A percentile compares a stretch with the other conserved stretches of the same genome.
phyloP scores from a whole-genome alignment of 2,888 invertebrate species.

The Lottia scabra region DNA sequence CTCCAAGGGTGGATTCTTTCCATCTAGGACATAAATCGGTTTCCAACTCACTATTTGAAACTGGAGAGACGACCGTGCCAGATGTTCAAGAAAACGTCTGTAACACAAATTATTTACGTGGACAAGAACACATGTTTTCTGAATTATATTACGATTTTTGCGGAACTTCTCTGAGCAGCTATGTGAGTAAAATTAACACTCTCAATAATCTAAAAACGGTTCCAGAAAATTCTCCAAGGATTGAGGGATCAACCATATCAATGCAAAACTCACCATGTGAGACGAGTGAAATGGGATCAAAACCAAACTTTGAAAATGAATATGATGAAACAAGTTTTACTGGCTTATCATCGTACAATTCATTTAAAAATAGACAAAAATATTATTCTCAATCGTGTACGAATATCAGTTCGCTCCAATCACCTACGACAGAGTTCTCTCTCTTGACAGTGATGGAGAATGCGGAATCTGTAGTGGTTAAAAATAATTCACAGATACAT shows the following conservation, averaged over 20 bases:
- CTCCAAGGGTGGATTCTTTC: too few relatives aligned
- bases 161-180: background rate
- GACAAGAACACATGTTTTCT: background rate
- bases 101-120: background rate
- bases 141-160: background rate
- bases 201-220: background rate
- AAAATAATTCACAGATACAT: slow-evolving; percentile 33
- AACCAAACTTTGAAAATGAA: background rate
- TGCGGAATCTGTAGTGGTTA: slow-evolving; percentile 30
- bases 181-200: background rate
- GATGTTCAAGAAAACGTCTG: background rate
- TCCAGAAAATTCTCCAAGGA: background rate
- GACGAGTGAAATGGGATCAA: background rate
- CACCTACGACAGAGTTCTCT: slow-evolving; percentile 70
- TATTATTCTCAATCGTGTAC: background rate
- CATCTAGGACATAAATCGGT: too few relatives aligned
- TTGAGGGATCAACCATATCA: background rate
- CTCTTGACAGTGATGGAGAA: slow-evolving; percentile 50
- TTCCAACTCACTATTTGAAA: too few relatives aligned
- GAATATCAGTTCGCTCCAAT: slow-evolving; percentile 45
- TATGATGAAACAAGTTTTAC: background rate
- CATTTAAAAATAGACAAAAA: background rate
- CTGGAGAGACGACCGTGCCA: too few relatives aligned
- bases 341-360: background rate
- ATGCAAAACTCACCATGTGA: background rate